Evolutionary conservation across 2,797 vertebrate species (phyloP).

Genomic region (Aphelocoma californica): DNA sequence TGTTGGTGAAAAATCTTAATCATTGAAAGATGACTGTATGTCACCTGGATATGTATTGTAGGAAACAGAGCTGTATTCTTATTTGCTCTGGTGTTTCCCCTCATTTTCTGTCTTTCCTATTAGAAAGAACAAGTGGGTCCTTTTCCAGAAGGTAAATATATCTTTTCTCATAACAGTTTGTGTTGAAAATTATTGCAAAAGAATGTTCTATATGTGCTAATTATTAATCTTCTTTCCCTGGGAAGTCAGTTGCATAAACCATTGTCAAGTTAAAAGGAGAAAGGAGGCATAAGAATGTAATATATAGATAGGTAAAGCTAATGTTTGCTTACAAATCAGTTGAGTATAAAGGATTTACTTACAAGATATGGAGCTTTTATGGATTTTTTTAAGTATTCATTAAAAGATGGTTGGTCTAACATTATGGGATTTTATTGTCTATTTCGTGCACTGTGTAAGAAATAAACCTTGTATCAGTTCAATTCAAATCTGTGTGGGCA

Average conservation of each 20-base stretch:
- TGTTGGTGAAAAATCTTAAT: background rate
- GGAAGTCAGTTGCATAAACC: background rate
- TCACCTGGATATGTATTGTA: background rate
- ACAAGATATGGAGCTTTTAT: background rate
- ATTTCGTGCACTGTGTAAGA: background rate
- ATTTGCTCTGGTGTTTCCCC: background rate
- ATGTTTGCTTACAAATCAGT: background rate
- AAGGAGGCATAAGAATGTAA: background rate
- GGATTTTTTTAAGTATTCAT: background rate
- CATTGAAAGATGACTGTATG: background rate
- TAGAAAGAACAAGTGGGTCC: background rate
- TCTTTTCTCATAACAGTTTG: background rate
- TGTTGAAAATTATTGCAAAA: background rate
- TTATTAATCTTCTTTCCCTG: constrained; percentile 13
- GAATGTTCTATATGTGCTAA: background rate
- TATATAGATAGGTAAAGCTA: background rate
- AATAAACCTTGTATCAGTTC: background rate
- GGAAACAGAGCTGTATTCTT: background rate
- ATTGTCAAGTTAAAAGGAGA: background rate
- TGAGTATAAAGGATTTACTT: background rate
- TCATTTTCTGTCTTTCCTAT: background rate
- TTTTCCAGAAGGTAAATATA: background rate
- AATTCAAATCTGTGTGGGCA: background rate
- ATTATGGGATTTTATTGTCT: background rate
- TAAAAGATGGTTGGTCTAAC: background rate